Percentiles rank a stretch among this genome's conserved stretches.
phyloP scores from a whole-genome alignment of 1,140 invertebrate genomes.

The Akabosia matsudoensis region DNA sequence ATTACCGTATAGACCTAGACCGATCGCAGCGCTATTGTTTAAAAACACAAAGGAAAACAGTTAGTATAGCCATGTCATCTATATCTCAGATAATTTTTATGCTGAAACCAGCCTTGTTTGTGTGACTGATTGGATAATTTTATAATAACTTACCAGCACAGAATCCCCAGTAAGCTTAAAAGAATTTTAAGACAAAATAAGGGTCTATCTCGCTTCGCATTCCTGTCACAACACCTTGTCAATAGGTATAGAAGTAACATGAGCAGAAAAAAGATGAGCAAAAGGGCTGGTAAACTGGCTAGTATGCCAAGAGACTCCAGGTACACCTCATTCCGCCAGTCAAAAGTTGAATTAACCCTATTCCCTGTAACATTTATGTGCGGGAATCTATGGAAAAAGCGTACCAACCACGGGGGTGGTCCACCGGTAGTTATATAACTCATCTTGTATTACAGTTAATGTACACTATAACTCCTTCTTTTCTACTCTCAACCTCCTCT shows the following conservation, averaged over 20 bases:
- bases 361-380: constrained; percentile 84
- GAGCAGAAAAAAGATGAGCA: constrained; percentile 82
- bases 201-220: constrained; percentile 75
- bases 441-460: not conserved
- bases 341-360: constrained; percentile 84
- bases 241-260: constrained; percentile 84
- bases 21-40: constrained; percentile 55
- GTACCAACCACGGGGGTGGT: constrained; percentile 72
- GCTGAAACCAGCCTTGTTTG: too few relatives aligned
- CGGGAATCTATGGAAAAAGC: constrained; percentile 78
- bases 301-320: constrained; percentile 88
- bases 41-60: constrained; percentile 30
- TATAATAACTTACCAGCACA: constrained; percentile 63
- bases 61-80: not conserved
- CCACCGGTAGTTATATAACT: constrained; percentile 7
- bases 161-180: constrained; percentile 75
- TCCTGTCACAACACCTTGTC: constrained; percentile 88
- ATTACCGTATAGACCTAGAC: constrained; percentile 84
- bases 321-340: constrained; percentile 81
- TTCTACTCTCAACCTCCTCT: not conserved
- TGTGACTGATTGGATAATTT: too few relatives aligned
- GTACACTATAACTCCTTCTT: not conserved
- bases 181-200: constrained; percentile 80
- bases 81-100: too few relatives aligned
- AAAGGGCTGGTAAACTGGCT: constrained; percentile 81